These are phyloP conservation scores for Penaeus indicus DNA, from an alignment of 1,140 invertebrate species.

Conservation along the genomic window DNA sequence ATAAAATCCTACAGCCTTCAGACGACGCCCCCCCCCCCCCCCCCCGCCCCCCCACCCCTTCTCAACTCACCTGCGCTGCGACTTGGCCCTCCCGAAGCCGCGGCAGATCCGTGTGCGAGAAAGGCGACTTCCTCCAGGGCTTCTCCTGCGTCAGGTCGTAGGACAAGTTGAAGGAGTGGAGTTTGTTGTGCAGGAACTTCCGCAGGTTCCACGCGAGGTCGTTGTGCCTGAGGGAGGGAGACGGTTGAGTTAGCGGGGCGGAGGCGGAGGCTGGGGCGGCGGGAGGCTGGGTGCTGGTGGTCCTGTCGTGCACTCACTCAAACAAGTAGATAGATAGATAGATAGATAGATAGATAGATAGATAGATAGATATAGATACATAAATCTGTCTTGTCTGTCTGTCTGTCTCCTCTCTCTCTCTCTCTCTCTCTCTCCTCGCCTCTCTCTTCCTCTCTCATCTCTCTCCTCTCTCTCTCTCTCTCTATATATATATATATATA, in stretches of 20 bases:
- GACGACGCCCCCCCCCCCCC: no score
- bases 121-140: conserved; percentile 83
- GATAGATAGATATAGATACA: background rate
- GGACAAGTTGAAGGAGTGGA: conserved; percentile 83
- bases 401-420: no score
- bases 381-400: no score
- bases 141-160: conserved; percentile 80
- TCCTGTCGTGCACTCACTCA: no score
- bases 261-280: no score
- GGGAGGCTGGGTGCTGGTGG: no score
- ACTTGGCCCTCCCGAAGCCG: conserved; percentile 83
- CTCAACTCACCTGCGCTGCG: conserved; percentile 73
- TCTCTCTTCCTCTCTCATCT: no score
- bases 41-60: no score
- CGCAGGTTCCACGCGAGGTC: conserved; percentile 88
- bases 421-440: no score
- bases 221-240: conserved; percentile 79
- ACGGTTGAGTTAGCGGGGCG: background rate
- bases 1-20: no score
- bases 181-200: conserved; percentile 84
- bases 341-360: background rate
- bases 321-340: background rate
- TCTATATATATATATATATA: no score
- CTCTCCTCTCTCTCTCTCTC: no score
- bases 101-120: conserved; percentile 91